phyloP scores from a whole-genome alignment of 2,888 invertebrate species.

The Thelaira solivaga region DNA sequence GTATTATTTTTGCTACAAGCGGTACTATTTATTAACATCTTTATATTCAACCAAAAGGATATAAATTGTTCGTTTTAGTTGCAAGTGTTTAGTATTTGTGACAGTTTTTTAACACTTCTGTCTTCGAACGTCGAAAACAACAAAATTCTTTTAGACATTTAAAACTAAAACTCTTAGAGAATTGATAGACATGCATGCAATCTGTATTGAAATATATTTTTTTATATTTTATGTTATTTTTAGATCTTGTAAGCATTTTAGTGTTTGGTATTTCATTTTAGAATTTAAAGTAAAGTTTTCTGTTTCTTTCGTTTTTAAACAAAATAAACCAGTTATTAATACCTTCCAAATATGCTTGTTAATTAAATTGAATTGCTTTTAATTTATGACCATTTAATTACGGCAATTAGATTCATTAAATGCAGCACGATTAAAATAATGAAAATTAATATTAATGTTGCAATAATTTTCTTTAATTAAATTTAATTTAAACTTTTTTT shows the following conservation, averaged over 20 bases:
- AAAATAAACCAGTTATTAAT: slow-evolving; percentile 43
- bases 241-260: no score
- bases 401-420: slow-evolving; percentile 47
- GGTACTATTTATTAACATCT: no score
- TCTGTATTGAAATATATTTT: slow-evolving; percentile 33
- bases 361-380: slow-evolving; percentile 13
- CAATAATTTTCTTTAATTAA: no score
- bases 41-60: no score
- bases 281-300: no score
- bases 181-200: slow-evolving; percentile 54
- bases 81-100: no score
- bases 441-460: slow-evolving; percentile 30
- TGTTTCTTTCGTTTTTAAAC: no score
- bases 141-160: slow-evolving; percentile 1
- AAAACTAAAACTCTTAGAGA: not conserved
- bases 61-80: no score
- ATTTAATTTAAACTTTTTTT: no score
- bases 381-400: slow-evolving; percentile 51
- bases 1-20: no score
- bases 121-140: not conserved
- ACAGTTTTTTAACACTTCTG: no score
- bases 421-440: slow-evolving; percentile 14
- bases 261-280: not conserved
- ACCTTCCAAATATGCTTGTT: slow-evolving; percentile 31
- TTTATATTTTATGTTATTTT: slow-evolving; percentile 21